A percentile compares a stretch with the other conserved stretches of the same genome.
Evolutionary conservation across 2,797 vertebrate genomes (phyloP).

Genomic region (Gobionotothen gibberifrons): DNA sequence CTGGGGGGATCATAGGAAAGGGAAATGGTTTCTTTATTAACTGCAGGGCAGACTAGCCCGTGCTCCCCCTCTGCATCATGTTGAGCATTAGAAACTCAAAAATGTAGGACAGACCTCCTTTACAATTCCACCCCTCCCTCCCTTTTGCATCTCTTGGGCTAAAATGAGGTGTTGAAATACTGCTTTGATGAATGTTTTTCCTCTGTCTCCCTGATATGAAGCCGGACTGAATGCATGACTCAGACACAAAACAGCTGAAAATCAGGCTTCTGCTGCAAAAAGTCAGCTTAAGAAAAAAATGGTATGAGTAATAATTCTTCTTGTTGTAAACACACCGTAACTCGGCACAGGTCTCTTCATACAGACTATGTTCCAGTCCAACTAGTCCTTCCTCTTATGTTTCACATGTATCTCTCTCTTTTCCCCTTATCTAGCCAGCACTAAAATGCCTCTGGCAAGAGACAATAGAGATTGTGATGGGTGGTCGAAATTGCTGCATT

Average conservation of each 20-base stretch:
- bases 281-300: constrained; percentile 12
- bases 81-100: constrained; percentile 59
- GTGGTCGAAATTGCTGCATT: constrained; percentile 58
- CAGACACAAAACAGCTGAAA: constrained; percentile 8
- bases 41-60: constrained; percentile 48
- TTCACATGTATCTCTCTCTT: constrained; percentile 34
- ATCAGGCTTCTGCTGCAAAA: constrained; percentile 10
- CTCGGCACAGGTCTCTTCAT: constrained; percentile 25
- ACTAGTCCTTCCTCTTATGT: constrained; percentile 30
- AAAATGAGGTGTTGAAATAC: constrained; percentile 62
- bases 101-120: constrained; percentile 77
- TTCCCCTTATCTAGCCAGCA: constrained; percentile 30
- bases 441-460: constrained; percentile 59
- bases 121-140: constrained; percentile 51
- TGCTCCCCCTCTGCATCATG: constrained; percentile 50
- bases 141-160: constrained; percentile 47
- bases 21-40: constrained; percentile 47
- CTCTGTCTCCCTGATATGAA: constrained; percentile 16
- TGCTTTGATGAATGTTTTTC: constrained; percentile 47
- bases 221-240: constrained; percentile 30
- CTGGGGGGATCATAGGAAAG: constrained; percentile 42
- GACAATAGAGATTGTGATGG: constrained; percentile 54
- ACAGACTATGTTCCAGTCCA: constrained; percentile 14
- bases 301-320: constrained; percentile 33
- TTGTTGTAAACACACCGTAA: constrained; percentile 35